Evolutionary conservation across 2,888 invertebrate genomes (phyloP), one percentile per base, ranked within the genome.

Genomic region (Latrodectus elegans): DNA sequence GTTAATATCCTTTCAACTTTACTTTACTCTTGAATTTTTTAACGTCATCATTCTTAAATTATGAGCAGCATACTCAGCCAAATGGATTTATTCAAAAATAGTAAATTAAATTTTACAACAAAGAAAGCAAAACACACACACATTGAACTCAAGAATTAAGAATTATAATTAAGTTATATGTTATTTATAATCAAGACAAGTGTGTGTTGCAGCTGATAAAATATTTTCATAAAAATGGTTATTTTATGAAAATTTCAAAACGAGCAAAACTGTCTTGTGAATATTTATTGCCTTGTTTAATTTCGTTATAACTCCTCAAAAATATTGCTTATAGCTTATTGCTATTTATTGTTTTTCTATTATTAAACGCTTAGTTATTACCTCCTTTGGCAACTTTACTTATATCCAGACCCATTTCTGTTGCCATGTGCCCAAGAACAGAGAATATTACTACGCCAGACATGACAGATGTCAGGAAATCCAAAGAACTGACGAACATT

Each of bases 401-500:
- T 1, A 93, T 91, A 15, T 90, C 90, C 14, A 91, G 88, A 26
- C 91, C 90, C 65, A 92, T 91, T 86, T 92, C 92, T 74, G 91
- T 90, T 6, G 92, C 91, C 92, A 92, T 92, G 88, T 95, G 96
- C 1, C 96, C 96, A 79, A 96, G 93, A 79, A 96, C 95, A 52
- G 95, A 94, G 93, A 96, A 96, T 80, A 96, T 95, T 6, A 95
- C 95, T 89, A 96, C 95, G 0, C 96, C 96, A 26, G 96, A 96
- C 91, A 95, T 96, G 86, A 96, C 93, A 0, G 95, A 95, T 0
- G 96, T 96, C 89, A 94, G 93, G 90, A 94, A 95, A 92, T 95
- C 96, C 89, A 95, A 94, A 0, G 94, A 92, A 53, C 95, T 94
- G 79, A 96, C 96, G 89, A 96, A 94, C 51, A 95, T 92, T 0